Evolutionary conservation across 2,113 vertebrate species (phyloP).

Genomic region (Castor canadensis): DNA sequence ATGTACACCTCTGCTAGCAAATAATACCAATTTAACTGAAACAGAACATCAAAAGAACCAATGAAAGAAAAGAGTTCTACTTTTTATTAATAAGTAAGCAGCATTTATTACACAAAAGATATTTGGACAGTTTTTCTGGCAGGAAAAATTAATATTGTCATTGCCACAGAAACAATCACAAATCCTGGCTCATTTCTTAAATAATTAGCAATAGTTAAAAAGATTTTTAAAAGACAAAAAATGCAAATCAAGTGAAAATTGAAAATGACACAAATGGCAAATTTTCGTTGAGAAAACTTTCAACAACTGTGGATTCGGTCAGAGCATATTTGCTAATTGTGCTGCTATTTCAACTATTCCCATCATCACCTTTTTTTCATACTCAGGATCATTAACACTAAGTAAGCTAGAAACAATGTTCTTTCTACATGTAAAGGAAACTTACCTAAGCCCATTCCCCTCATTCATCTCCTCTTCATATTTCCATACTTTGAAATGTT

Average conservation of each 20-base stretch:
- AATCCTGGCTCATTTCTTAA: conserved; percentile 54
- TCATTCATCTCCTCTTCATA: background rate
- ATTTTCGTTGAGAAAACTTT: conserved; percentile 27
- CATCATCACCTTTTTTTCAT: conserved; percentile 7
- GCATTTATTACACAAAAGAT: conserved; percentile 50
- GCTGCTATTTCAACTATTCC: background rate
- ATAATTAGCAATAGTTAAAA: conserved; percentile 64
- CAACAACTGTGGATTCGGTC: background rate
- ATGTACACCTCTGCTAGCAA: background rate
- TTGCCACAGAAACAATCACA: background rate
- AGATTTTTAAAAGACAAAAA: conserved; percentile 42
- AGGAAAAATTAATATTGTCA: conserved; percentile 50
- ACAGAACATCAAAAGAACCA: background rate
- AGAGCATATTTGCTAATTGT: conserved; percentile 56
- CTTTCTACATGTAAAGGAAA: background rate
- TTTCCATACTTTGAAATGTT: conserved; percentile 14
- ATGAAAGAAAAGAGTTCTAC: background rate
- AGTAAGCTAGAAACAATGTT: background rate
- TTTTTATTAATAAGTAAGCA: conserved; percentile 50
- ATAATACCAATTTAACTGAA: background rate
- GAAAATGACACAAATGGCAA: conserved; percentile 49
- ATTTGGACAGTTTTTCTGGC: conserved; percentile 46
- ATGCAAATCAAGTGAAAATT: conserved; percentile 51
- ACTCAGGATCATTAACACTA: background rate
- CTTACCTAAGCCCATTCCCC: background rate